Evolutionary conservation across 2,888 invertebrate genomes (phyloP).

Genomic region (Conistra vaccinii): DNA sequence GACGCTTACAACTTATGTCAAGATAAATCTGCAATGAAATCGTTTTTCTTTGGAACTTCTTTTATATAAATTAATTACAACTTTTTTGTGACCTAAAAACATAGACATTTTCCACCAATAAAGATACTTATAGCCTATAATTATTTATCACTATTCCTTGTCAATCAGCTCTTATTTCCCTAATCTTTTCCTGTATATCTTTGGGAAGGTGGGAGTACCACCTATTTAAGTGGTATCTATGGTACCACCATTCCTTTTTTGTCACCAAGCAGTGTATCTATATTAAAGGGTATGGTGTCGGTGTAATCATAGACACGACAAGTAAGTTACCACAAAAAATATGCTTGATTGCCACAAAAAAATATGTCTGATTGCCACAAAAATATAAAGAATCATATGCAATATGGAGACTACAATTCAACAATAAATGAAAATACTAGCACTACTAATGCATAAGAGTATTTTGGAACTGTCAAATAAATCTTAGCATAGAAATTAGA

Average conservation of each 20-base stretch:
- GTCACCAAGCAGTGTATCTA: background rate
- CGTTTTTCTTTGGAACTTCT: background rate
- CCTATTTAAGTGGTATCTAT: too few species aligned
- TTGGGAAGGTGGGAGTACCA: background rate
- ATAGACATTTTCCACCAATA: background rate
- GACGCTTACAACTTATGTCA: slow-evolving; percentile 11
- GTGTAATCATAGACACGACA: background rate
- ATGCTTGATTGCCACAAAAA: background rate
- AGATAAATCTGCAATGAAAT: slow-evolving; percentile 18
- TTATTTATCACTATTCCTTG: background rate
- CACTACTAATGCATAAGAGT: too few species aligned
- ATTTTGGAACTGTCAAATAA: too few species aligned
- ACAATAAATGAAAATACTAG: too few species aligned
- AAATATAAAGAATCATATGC: background rate
- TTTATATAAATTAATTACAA: background rate
- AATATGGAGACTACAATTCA: too few species aligned
- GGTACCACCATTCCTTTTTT: background rate
- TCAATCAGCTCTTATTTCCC: background rate
- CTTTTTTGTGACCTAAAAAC: background rate
- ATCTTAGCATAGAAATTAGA: too few species aligned
- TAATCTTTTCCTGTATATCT: background rate
- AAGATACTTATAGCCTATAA: background rate
- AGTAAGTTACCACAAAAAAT: background rate
- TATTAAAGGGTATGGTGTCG: background rate
- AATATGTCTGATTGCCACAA: background rate